Percentiles rank a stretch among this genome's conserved stretches.
Conservation (phyloP, 2,888 invertebrate genomes). For the Drosophila nr. fundita region DNA sequence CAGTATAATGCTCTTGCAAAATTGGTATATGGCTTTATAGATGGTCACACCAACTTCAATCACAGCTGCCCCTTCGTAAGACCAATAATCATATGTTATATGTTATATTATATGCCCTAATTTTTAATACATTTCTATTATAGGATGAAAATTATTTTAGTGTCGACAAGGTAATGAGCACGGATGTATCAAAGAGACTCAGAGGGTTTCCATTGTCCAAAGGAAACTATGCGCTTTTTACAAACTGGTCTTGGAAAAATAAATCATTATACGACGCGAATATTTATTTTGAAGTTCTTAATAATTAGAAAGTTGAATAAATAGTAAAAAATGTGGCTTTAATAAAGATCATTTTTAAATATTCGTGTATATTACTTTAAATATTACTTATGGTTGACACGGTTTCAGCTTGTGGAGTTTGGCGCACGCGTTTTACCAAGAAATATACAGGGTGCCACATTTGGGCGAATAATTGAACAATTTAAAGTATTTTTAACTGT, state of each 20-base stretch:
- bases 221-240: slow-evolving; percentile 29
- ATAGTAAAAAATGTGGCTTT: slow-evolving; percentile 6
- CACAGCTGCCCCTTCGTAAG: slow-evolving; percentile 46
- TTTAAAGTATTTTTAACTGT: neutral
- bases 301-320: neutral
- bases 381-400: slow-evolving; percentile 47
- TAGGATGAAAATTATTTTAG: slow-evolving; percentile 12
- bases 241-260: slow-evolving; percentile 18
- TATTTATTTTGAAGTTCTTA: slow-evolving; percentile 30
- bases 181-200: slow-evolving; percentile 16
- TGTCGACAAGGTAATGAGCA: slow-evolving; percentile 18
- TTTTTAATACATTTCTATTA: neutral
- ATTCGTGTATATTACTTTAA: slow-evolving; percentile 33
- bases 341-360: slow-evolving; percentile 22
- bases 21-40: slow-evolving; percentile 12
- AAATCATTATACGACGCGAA: neutral
- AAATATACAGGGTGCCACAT: slow-evolving; percentile 42
- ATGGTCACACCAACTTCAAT: slow-evolving; percentile 26
- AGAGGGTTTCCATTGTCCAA: slow-evolving; percentile 19
- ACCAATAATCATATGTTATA: neutral
- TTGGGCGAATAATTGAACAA: neutral
- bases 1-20: slow-evolving; percentile 43
- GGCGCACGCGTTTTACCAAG: slow-evolving; percentile 44
- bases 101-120: neutral
- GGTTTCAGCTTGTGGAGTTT: slow-evolving; percentile 21